Evolutionary conservation across 2,888 invertebrate genomes (phyloP), one percentile per base, ranked within the genome.

Genomic region (Aphodius granarius): DNA sequence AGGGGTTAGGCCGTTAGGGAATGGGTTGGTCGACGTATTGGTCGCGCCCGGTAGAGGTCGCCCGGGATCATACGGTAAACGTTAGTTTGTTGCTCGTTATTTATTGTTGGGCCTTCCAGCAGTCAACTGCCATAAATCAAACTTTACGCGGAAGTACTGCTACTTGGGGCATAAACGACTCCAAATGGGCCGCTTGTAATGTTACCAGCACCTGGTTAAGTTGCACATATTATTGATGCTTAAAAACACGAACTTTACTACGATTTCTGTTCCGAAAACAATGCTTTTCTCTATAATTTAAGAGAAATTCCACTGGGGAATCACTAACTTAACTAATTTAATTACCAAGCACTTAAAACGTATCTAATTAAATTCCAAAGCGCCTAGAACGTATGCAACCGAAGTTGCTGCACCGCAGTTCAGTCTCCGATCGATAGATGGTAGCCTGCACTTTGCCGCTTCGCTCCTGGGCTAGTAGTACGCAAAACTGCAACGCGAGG

Each of bases 401-500:
- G 21, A 19, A 15, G 21, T 68, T 20, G 22, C 68, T 15, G 15
- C 65, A 5, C 17, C 0, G 9, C 68, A 3, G 0, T 68, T 68
- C 20, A 20, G 22, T 68, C n/a, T 68, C 20, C n/a, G 16, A 15
- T 19, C 21, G 6, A 68, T 68, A 68, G 68, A 13, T 68, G 68
- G 68, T 22, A 66, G 68, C 68, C 21, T 75, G 19, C 17, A 23
- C n/a, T 71, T 72, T 75, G 6, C 62, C 5, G 19, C 65, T 66
- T 21, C 13, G 6, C 18, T 23, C 17, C 16, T 66, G n/a, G 66
- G 16, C 62, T 13, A 23, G 18, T 73, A 71, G 73, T 76, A 62
- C 72, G 62, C 23, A 63, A 19, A 64, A 23, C 63, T 66, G 71
- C 72, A 20, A 72, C 22, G 66, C 73, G 76, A 76, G 76, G 75